A percentile compares a stretch with the other conserved stretches of the same genome.
phyloP scores from a whole-genome alignment of 2,888 invertebrate species.

The Drosophila bunnanda region DNA sequence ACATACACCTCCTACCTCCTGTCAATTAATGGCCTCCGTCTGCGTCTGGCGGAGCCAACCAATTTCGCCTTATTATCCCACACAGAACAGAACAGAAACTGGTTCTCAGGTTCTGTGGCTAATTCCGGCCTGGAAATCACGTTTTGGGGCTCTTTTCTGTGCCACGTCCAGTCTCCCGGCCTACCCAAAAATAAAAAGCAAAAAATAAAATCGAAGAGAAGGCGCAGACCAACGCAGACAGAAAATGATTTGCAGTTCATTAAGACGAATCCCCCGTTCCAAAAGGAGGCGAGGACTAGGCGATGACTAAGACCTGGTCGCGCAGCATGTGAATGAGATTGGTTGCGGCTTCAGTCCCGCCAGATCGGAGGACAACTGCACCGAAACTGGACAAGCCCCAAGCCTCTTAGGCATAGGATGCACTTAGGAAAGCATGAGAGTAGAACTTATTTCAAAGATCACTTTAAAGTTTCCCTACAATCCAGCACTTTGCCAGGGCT shows the following conservation, averaged over 20 bases:
- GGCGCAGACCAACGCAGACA: constrained; percentile 67
- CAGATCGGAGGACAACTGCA: constrained; percentile 30
- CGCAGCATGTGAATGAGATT: constrained; percentile 54
- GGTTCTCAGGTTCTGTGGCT: constrained; percentile 48
- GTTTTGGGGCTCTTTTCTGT: constrained; percentile 35
- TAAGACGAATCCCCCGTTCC: constrained; percentile 62
- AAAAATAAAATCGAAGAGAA: constrained; percentile 34
- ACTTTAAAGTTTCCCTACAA: neutral
- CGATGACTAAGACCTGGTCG: constrained; percentile 66
- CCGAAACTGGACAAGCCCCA: constrained; percentile 33
- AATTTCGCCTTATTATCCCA: constrained; percentile 73
- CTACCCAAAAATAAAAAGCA: constrained; percentile 36
- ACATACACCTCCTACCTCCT: constrained; percentile 46
- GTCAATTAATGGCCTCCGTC: constrained; percentile 59
- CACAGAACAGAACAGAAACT: constrained; percentile 61
- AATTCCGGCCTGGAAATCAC: constrained; percentile 39
- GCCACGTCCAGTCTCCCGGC: constrained; percentile 42
- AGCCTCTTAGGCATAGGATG: constrained; percentile 42
- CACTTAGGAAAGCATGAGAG: too few species aligned
- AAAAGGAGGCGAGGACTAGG: constrained; percentile 46
- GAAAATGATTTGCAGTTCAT: constrained; percentile 82
- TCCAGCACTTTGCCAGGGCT: neutral
- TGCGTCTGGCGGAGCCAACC: constrained; percentile 56
- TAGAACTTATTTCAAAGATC: too few species aligned
- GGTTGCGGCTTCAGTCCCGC: constrained; percentile 34